These are phyloP conservation scores for Climacteris rufus DNA, from an alignment of 2,113 vertebrate genomes.

Conservation along the genomic window DNA sequence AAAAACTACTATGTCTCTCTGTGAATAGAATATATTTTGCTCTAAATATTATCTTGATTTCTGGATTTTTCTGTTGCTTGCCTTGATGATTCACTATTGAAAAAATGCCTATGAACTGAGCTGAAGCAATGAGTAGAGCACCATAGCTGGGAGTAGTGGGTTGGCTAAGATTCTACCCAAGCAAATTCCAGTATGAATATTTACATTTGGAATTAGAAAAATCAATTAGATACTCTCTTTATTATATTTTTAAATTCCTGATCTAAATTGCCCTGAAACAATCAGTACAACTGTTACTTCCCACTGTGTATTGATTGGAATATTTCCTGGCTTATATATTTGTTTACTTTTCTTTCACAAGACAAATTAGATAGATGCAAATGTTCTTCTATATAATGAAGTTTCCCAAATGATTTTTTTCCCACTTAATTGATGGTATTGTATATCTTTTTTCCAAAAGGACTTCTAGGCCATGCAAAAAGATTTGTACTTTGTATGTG, in stretches of 20 bases:
- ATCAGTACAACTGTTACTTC: not conserved
- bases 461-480: not conserved
- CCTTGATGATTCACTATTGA: not conserved
- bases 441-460: not conserved
- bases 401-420: not conserved
- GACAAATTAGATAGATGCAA: not conserved
- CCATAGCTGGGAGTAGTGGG: rapidly evolving
- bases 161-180: not conserved
- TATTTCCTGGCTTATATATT: not conserved
- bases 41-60: not conserved
- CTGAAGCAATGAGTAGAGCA: not conserved
- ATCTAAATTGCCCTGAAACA: not conserved
- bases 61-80: not conserved
- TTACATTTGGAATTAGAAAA: not conserved
- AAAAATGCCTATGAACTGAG: not conserved
- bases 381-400: not conserved
- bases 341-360: not conserved
- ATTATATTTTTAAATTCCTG: not conserved
- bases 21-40: not conserved
- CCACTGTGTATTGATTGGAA: not conserved
- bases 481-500: not conserved
- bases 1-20: not conserved
- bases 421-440: not conserved
- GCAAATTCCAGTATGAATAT: not conserved
- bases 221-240: not conserved